phyloP scores from a whole-genome alignment of 2,797 vertebrate species.

The Epinephelus malabaricus region DNA sequence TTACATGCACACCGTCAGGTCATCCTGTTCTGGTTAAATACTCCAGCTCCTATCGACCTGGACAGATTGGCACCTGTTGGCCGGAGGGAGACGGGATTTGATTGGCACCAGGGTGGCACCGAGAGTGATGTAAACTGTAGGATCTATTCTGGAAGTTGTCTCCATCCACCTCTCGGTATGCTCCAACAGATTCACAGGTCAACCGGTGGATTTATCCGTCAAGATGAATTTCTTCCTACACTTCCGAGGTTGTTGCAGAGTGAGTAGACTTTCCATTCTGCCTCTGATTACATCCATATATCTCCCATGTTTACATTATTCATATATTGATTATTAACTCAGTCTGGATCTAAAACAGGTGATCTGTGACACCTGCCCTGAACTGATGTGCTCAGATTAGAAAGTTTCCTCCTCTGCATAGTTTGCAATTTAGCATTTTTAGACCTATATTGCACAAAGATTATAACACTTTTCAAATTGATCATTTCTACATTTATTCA shows the following conservation, averaged over 20 bases:
- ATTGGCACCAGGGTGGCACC: not conserved
- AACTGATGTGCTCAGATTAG: not conserved
- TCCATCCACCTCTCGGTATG: slow-evolving; percentile 54
- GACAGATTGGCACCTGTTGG: slow-evolving; percentile 15
- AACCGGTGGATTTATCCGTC: slow-evolving; percentile 25
- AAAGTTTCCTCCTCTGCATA: not conserved
- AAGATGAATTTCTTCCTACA: slow-evolving; percentile 60
- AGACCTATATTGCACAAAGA: not conserved
- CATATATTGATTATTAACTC: not conserved
- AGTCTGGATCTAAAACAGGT: not conserved
- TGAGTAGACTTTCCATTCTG: slow-evolving; percentile 55
- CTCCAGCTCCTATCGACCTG: not conserved
- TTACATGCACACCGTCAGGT: not conserved
- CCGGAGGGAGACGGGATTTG: not conserved
- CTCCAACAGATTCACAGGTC: not conserved
- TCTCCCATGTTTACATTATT: not conserved
- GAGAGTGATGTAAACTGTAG: slow-evolving; percentile 30
- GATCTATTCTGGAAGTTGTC: slow-evolving; percentile 25
- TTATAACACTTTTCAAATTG: too few relatives aligned
- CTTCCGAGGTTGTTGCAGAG: slow-evolving; percentile 65
- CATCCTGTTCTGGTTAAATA: not conserved
- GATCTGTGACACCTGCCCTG: not conserved
- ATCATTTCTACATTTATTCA: not conserved
- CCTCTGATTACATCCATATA: not conserved
- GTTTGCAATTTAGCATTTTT: not conserved